A percentile compares a stretch with the other conserved stretches of the same genome.
Evolutionary conservation across 2,113 vertebrate species (phyloP).

Genomic region (Elephas maximus): DNA sequence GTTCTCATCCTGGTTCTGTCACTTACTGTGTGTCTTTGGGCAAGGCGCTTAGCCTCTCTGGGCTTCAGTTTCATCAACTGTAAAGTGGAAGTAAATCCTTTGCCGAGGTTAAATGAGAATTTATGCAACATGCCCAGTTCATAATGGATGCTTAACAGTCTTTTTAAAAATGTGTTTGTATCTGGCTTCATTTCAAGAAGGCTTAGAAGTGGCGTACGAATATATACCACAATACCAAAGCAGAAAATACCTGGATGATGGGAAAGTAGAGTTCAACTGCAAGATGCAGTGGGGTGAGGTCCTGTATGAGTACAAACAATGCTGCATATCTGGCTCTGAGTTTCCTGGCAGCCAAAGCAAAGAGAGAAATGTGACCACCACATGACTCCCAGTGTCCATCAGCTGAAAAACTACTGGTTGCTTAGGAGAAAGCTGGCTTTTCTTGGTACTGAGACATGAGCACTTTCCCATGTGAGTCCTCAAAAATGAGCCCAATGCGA

Average conservation of each 20-base stretch:
- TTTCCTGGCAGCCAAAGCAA: conserved; percentile 19
- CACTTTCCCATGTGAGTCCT: not conserved
- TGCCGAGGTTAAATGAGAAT: not conserved
- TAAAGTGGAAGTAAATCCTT: not conserved
- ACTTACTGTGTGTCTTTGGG: not conserved
- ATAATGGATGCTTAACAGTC: not conserved
- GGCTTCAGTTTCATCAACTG: not conserved
- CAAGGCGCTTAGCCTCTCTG: not conserved
- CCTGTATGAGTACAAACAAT: not conserved
- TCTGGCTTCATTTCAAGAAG: not conserved
- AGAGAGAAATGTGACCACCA: not conserved
- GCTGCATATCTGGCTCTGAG: not conserved
- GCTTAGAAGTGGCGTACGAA: not conserved
- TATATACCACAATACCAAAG: not conserved
- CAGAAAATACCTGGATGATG: not conserved
- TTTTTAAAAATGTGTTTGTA: not conserved
- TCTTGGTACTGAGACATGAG: not conserved
- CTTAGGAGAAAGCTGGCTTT: not conserved
- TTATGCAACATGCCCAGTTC: not conserved
- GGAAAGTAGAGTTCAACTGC: not conserved
- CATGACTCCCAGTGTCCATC: not conserved
- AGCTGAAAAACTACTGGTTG: not conserved
- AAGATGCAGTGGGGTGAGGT: fast-evolving
- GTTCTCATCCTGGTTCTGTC: not conserved
- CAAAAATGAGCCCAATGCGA: not conserved